A percentile compares a stretch with the other conserved stretches of the same genome.
Conservation (phyloP, 2,113 vertebrate species). For the Rhinolophus sinicus region DNA sequence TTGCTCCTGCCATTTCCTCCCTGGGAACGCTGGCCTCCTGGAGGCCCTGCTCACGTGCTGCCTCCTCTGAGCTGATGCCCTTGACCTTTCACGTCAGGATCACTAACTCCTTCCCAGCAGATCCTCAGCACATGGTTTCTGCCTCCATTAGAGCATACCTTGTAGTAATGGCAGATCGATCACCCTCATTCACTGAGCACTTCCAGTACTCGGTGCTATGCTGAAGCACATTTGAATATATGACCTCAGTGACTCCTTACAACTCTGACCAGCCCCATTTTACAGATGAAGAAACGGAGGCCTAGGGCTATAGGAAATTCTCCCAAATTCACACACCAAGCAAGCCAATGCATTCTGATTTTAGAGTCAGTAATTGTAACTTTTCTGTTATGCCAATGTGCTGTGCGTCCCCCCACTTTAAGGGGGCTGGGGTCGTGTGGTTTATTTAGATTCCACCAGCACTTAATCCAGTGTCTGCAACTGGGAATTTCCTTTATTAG, state of each 20-base stretch:
- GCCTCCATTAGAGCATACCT: not conserved
- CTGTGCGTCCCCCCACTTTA: not conserved
- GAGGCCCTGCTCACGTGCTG: not conserved
- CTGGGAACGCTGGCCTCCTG: not conserved
- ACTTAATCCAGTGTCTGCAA: not conserved
- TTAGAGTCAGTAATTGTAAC: not conserved
- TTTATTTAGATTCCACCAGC: not conserved
- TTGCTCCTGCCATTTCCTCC: not conserved
- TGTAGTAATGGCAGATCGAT: rapidly evolving
- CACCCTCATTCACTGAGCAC: not conserved
- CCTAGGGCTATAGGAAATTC: not conserved
- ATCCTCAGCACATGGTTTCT: not conserved
- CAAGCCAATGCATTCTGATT: not conserved
- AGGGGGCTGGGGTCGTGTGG: not conserved
- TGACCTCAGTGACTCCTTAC: not conserved
- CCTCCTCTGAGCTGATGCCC: not conserved
- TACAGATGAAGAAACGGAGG: not conserved
- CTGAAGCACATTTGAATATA: no score
- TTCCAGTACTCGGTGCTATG: rapidly evolving
- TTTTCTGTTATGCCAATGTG: not conserved
- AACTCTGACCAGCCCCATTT: not conserved
- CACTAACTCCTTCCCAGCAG: not conserved
- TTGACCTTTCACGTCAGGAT: not conserved
- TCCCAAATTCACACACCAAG: not conserved
- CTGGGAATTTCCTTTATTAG: not conserved